Conservation (phyloP, 2,113 vertebrate species). For the Anhinga anhinga region DNA sequence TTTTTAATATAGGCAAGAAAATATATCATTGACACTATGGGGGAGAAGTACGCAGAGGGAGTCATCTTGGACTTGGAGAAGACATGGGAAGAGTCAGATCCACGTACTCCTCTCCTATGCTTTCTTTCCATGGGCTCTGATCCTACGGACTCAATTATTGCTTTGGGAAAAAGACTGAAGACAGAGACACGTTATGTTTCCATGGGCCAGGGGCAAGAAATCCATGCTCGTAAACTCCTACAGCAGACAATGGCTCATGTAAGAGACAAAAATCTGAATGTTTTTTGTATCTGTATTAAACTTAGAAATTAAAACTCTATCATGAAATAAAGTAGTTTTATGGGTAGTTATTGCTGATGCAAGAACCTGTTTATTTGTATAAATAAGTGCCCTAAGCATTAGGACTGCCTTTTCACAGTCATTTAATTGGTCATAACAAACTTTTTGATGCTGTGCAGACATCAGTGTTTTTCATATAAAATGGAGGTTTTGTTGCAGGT, state of each 20-base stretch:
- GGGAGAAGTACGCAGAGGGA: conserved; percentile 87
- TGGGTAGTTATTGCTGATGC: neutral
- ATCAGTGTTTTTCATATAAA: neutral
- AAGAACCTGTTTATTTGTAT: neutral
- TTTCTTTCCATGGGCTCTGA: conserved; percentile 96
- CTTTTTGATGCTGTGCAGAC: neutral
- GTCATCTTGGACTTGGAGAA: conserved; percentile 89
- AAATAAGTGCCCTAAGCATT: neutral
- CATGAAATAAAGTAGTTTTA: neutral
- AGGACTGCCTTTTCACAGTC: neutral
- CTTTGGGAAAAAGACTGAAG: conserved; percentile 88
- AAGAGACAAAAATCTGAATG: conserved; percentile 31
- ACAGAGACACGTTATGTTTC: conserved; percentile 88
- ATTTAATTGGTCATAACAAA: neutral
- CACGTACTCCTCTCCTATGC: conserved; percentile 89
- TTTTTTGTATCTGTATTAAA: neutral
- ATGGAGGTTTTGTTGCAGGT: neutral
- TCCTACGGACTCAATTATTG: conserved; percentile 91
- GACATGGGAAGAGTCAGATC: conserved; percentile 92
- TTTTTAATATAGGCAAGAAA: conserved; percentile 84
- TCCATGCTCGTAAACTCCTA: conserved; percentile 90
- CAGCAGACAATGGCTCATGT: conserved; percentile 90
- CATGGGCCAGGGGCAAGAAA: conserved; percentile 96
- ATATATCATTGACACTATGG: conserved; percentile 89
- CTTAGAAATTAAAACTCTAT: neutral